Percentiles rank a stretch among this genome's conserved stretches.
Evolutionary conservation across 2,888 invertebrate species (phyloP).

Genomic region (Drosophila siamana): DNA sequence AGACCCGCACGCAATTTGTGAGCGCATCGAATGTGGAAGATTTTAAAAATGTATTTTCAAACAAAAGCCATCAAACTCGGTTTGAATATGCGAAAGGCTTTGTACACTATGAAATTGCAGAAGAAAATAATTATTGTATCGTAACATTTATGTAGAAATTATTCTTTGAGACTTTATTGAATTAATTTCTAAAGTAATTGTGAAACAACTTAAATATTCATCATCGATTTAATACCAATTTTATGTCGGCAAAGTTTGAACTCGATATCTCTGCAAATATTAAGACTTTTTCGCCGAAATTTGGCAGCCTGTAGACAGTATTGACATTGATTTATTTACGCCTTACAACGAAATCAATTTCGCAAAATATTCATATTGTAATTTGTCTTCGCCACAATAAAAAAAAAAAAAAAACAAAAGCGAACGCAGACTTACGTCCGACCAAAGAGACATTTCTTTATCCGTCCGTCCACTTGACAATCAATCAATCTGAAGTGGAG

Average conservation of each 20-base stretch:
- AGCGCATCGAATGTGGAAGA: conserved; percentile 20
- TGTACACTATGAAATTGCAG: background rate
- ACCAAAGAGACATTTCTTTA: conserved; percentile 12
- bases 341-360: background rate
- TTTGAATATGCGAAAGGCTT: background rate
- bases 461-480: conserved; percentile 59
- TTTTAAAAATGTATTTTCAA: conserved; percentile 34
- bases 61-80: conserved; percentile 11
- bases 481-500: conserved; percentile 76
- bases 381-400: background rate
- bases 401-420: background rate
- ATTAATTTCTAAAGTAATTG: too few relatives aligned
- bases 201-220: too few relatives aligned
- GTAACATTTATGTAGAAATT: too few relatives aligned
- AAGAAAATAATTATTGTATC: background rate
- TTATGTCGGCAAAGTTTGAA: background rate
- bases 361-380: conserved; percentile 10
- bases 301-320: background rate
- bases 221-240: background rate
- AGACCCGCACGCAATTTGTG: conserved; percentile 53
- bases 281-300: background rate
- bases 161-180: too few relatives aligned
- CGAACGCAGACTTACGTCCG: background rate
- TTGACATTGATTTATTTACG: background rate
- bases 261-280: background rate